phyloP scores from a whole-genome alignment of 2,797 vertebrate genomes.

The Cyprinella venusta region DNA sequence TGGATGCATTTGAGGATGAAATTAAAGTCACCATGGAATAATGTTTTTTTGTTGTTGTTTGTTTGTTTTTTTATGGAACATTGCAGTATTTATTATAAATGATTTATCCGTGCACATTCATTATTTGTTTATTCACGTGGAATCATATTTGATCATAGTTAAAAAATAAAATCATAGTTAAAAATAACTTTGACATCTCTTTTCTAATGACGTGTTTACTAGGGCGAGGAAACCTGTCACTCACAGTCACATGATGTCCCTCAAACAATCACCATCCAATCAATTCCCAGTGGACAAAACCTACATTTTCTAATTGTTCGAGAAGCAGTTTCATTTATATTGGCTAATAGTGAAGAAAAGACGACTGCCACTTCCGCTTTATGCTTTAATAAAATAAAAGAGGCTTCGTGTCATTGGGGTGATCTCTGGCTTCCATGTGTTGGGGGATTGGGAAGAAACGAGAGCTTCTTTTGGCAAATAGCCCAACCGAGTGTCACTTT shows the following conservation, averaged over 20 bases:
- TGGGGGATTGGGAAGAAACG: background rate
- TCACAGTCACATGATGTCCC: background rate
- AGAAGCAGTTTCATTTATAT: background rate
- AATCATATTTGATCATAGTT: background rate
- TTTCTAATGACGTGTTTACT: background rate
- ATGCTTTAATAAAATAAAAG: background rate
- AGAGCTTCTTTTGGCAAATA: conserved; percentile 2
- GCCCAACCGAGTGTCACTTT: conserved; percentile 11
- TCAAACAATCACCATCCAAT: background rate
- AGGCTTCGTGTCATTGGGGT: background rate
- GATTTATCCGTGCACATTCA: background rate
- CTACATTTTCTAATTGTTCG: background rate
- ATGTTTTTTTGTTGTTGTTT: background rate
- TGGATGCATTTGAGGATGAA: background rate
- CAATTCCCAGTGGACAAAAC: background rate
- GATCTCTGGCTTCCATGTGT: background rate
- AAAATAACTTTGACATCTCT: background rate
- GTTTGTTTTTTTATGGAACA: background rate
- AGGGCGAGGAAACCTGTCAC: background rate
- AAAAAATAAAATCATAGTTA: too few species aligned
- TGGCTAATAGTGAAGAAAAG: background rate
- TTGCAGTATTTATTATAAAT: background rate
- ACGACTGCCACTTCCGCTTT: background rate
- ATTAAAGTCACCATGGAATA: too few species aligned
- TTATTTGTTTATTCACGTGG: background rate